Base-by-base conservation (phyloP, 1,140 invertebrate genomes). In the Drosophila mojavensis region DNA sequence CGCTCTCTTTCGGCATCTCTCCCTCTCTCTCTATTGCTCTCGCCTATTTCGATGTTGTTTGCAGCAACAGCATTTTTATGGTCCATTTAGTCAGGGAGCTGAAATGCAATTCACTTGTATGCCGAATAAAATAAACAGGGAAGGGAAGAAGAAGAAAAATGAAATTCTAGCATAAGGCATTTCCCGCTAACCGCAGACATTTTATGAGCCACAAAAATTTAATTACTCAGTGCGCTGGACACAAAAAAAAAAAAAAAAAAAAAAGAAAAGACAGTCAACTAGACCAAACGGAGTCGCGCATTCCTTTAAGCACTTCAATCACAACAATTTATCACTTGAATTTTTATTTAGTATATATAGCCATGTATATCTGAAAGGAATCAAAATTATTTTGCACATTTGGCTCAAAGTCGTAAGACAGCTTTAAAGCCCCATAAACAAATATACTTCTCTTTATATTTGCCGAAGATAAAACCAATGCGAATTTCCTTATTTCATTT, bases 401-500 rank as follows among this genome's bases (percentile, higher is more conserved):
- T 39, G 17, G 53, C 56, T 41, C 56, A 70, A 28, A 66, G 56
- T 73, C 39, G 48, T 76, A 55, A 36, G 39, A 26, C 56, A 41
- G 45, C 26, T n/a, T 43, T 28, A 30, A 47, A 51, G 51, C 58
- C 28, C 5, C 58, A 65, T 74, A 74, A 79, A 79, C 68, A 65
- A 56, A 56, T 43, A 10, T 20, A 45, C 28, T 54, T 54, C 51
- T 54, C 51, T 20, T 54, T 28, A 54, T 53, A 28, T 53, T 53
- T 30, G 51, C n/a, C 51, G 48, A 28, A 53, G 28, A 4, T 36
- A 17, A 55, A 65, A 47, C 41, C 30, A 43, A 36, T 15, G 51
- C 54, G 54, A 56, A 80, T 77, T 84, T 83, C 81, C 81, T 80
- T 77, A 83, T 84, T 79, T 77, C 81, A 83, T 71, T 76, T 84